phyloP scores from a whole-genome alignment of 2,888 invertebrate species.

The Eristalinus aeneus region DNA sequence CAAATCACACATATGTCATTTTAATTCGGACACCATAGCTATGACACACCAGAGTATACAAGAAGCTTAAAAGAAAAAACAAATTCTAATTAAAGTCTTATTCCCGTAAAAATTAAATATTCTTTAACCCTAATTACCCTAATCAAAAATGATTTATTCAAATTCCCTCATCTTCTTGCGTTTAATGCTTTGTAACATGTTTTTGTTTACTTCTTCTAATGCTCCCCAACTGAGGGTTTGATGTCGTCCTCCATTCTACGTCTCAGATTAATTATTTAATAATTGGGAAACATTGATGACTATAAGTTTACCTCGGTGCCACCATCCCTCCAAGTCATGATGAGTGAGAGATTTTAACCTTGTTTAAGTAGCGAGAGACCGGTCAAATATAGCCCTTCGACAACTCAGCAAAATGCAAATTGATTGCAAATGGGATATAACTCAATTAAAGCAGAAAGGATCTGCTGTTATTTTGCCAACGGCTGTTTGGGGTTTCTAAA shows the following conservation, averaged over 20 bases:
- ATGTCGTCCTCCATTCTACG: neutral
- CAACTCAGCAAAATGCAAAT: constrained; percentile 9
- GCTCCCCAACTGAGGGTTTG: neutral
- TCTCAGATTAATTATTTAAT: constrained; percentile 48
- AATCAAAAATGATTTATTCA: constrained; percentile 43
- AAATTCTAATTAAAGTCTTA: constrained; percentile 22
- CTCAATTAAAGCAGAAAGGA: constrained; percentile 19
- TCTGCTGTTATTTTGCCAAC: constrained; percentile 29
- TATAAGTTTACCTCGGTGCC: neutral
- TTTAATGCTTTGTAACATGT: neutral
- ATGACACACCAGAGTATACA: too few relatives aligned
- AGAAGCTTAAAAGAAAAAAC: neutral
- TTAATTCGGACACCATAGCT: too few relatives aligned
- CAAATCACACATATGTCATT: too few relatives aligned
- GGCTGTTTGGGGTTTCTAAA: constrained; percentile 31
- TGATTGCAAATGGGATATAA: constrained; percentile 16
- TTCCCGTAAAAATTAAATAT: neutral
- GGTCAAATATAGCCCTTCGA: neutral
- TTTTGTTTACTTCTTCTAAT: neutral
- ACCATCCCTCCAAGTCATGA: neutral
- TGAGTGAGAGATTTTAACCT: constrained; percentile 18
- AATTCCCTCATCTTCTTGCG: neutral
- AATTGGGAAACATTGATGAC: neutral
- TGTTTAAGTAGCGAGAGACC: neutral
- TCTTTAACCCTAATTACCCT: constrained; percentile 30